Conservation (phyloP, 2,888 invertebrate genomes). For the Plebejus melissa region DNA sequence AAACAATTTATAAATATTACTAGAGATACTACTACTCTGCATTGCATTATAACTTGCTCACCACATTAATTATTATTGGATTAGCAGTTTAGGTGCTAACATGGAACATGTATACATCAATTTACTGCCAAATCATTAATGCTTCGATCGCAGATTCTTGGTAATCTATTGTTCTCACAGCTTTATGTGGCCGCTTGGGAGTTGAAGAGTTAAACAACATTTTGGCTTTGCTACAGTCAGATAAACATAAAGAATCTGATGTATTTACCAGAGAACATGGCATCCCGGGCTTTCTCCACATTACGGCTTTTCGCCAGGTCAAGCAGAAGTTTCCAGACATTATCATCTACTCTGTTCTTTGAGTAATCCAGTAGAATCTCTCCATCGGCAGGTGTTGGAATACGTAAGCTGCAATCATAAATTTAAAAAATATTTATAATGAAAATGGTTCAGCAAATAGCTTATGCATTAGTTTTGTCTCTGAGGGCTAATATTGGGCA, state of each 20-base stretch:
- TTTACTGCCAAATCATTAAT: background rate
- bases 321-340: constrained; percentile 86
- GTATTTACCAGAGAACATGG: constrained; percentile 85
- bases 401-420: constrained; percentile 78
- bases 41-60: background rate
- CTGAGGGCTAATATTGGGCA: too few species aligned
- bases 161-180: too few species aligned
- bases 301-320: constrained; percentile 90
- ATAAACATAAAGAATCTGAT: background rate
- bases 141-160: too few species aligned
- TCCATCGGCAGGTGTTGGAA: constrained; percentile 91
- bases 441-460: too few species aligned
- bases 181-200: too few species aligned
- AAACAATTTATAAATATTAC: too few species aligned
- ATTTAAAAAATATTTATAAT: too few species aligned
- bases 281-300: constrained; percentile 91
- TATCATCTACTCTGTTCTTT: constrained; percentile 93
- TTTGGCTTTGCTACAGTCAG: background rate
- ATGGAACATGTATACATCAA: background rate
- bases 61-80: too few species aligned
- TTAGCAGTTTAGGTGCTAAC: background rate
- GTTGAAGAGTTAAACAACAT: background rate
- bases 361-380: constrained; percentile 97
- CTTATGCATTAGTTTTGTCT: too few species aligned
- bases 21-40: background rate